Conservation (phyloP, 2,888 invertebrate genomes). For the Lasioglossum lativentre region DNA sequence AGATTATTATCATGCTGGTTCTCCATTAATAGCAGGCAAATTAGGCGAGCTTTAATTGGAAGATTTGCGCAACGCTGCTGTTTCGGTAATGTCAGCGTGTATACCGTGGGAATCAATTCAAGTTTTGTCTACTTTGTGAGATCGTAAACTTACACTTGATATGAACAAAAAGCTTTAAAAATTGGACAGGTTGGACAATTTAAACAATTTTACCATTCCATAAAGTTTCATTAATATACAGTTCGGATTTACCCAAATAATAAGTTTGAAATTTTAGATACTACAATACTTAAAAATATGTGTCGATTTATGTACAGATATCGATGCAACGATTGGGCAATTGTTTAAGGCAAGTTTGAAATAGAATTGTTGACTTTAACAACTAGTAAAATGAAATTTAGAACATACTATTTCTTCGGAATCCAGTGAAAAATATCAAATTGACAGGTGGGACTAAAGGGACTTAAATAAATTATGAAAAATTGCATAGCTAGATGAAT, state of each 20-base stretch:
- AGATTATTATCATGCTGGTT: neutral
- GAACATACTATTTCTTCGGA: no score
- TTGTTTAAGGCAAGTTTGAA: no score
- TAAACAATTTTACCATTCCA: neutral
- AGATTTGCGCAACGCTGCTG: neutral
- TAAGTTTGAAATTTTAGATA: no score
- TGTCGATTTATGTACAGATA: no score
- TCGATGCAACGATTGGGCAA: no score
- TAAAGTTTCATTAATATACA: no score
- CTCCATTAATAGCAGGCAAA: constrained; percentile 6
- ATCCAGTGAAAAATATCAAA: no score
- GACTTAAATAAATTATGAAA: neutral
- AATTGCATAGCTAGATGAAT: neutral
- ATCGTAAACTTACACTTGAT: neutral
- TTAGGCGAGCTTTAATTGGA: constrained; percentile 17
- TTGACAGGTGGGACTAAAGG: no score
- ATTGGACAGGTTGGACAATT: neutral
- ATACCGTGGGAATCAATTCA: neutral
- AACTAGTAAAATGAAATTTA: no score
- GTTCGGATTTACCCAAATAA: no score
- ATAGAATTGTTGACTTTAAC: no score
- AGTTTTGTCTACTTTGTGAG: neutral
- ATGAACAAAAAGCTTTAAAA: neutral
- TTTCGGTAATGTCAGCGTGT: neutral
- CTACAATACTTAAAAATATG: no score